phyloP scores from a whole-genome alignment of 92 coral and sea anemone species.

The Muricea muricata region DNA sequence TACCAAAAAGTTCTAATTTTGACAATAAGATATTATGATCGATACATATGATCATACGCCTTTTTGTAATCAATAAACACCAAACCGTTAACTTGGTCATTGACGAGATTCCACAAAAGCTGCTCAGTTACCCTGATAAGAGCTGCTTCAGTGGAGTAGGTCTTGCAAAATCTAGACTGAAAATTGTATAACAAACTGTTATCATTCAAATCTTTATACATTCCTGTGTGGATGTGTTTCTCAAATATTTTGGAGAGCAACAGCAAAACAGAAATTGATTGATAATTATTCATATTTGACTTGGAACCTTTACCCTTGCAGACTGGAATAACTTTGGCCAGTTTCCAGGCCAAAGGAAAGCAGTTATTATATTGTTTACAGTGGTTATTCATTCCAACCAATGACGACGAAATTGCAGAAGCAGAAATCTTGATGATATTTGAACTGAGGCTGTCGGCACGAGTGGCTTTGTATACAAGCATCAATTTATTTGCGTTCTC shows the following conservation, averaged over 20 bases:
- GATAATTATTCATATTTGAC: not conserved
- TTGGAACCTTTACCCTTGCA: no score
- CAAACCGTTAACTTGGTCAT: no score
- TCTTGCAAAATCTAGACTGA: not conserved
- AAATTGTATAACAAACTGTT: not conserved
- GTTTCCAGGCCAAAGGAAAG: no score
- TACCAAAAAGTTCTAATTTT: not conserved
- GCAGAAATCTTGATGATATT: not conserved
- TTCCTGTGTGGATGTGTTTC: not conserved
- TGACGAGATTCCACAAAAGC: no score
- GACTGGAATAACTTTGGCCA: no score
- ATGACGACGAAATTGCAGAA: not conserved
- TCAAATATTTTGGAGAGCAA: not conserved
- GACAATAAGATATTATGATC: no score
- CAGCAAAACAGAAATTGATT: not conserved
- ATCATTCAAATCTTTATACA: not conserved
- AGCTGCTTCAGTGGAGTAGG: not conserved
- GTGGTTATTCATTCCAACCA: no score
- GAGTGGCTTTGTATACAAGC: not conserved
- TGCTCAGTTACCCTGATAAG: no score
- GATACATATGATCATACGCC: no score
- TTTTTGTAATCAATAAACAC: no score
- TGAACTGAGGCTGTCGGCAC: not conserved
- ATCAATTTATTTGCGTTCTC: not conserved
- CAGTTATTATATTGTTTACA: no score